Percentiles rank a stretch among this genome's conserved stretches.
These are phyloP conservation scores for Athetis lepigone DNA, from an alignment of 2,888 invertebrate species.

Conservation along the genomic window DNA sequence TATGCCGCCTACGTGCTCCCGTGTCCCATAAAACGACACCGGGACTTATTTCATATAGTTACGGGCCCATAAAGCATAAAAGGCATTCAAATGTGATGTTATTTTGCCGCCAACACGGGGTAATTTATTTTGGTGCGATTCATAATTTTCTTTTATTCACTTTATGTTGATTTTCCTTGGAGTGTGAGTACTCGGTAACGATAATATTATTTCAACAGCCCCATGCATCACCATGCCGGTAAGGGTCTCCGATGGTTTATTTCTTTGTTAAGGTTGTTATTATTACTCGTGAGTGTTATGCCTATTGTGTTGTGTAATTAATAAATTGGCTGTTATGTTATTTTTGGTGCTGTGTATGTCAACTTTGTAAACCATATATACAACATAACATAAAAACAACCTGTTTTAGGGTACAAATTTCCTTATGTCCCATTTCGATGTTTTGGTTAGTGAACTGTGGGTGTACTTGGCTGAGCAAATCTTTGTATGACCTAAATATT, in stretches of 20 bases:
- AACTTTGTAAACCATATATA: background rate
- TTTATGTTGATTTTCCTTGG: conserved; percentile 90
- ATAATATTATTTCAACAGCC: conserved; percentile 90
- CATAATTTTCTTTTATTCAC: conserved; percentile 91
- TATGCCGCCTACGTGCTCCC: conserved; percentile 87
- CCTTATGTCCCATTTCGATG: too few relatives aligned
- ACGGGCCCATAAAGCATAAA: conserved; percentile 90
- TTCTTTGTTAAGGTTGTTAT: conserved; percentile 84
- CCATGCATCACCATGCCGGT: conserved; percentile 83
- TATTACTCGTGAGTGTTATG: conserved; percentile 68
- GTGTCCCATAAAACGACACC: conserved; percentile 86
- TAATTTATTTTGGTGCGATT: conserved; percentile 90
- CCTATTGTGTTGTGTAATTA: conserved; percentile 62
- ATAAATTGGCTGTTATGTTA: conserved; percentile 39
- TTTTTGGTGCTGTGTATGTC: conserved; percentile 3
- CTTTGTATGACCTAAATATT: too few relatives aligned
- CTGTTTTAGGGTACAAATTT: too few relatives aligned
- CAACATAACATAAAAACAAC: too few relatives aligned
- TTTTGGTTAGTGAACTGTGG: too few relatives aligned
- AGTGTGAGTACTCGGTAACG: conserved; percentile 89
- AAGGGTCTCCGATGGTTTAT: conserved; percentile 79
- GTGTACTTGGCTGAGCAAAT: too few relatives aligned
- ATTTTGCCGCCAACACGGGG: conserved; percentile 90
- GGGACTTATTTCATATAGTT: conserved; percentile 89
- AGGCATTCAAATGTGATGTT: conserved; percentile 91